Evolutionary conservation across 2,888 invertebrate genomes (phyloP).

Genomic region (Dysmachus trigonus): DNA sequence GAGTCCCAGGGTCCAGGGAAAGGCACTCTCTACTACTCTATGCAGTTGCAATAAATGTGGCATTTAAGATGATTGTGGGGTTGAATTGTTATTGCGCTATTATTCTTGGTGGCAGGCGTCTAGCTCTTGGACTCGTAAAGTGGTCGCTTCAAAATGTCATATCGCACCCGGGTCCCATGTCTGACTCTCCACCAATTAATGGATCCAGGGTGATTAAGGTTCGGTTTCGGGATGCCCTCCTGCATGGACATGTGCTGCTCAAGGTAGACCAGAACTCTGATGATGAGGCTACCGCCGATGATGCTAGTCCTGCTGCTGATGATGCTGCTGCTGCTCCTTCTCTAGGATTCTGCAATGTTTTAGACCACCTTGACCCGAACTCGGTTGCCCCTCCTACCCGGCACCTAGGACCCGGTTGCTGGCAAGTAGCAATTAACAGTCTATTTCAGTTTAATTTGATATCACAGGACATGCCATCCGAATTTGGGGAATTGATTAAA

Average conservation of each 20-base stretch:
- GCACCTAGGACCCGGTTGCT: background rate
- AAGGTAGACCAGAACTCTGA: background rate
- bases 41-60: constrained; percentile 41
- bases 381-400: no score
- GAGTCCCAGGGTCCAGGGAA: no score
- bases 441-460: background rate
- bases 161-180: background rate
- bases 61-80: constrained; percentile 43
- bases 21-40: background rate
- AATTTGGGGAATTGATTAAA: background rate
- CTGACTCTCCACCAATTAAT: constrained; percentile 13
- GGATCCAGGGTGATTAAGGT: constrained; percentile 19
- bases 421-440: background rate
- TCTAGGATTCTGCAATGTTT: background rate
- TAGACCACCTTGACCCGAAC: background rate
- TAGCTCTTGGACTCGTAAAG: constrained; percentile 28
- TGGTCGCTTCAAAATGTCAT: constrained; percentile 38
- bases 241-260: background rate
- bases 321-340: background rate
- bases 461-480: background rate
- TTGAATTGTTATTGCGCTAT: constrained; percentile 43
- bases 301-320: background rate
- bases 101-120: constrained; percentile 22
- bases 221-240: background rate
- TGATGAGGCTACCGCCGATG: background rate